These are phyloP conservation scores for Paracentrotus lividus DNA, from an alignment of 53 echinoderm and acorn worm species.

Conservation along the genomic window DNA sequence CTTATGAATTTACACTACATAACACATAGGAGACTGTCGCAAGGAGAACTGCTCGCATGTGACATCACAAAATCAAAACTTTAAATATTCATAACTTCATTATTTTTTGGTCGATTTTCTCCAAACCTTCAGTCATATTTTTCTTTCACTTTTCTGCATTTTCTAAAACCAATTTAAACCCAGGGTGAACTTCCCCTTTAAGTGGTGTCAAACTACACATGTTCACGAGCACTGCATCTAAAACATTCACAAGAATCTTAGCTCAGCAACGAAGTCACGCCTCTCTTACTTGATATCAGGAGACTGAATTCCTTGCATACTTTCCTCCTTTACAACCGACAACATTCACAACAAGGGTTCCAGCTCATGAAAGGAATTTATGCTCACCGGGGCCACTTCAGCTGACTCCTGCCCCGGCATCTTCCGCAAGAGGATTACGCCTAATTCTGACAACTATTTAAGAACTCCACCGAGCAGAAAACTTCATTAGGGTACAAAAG, in stretches of 20 bases:
- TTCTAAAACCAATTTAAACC: too few relatives aligned
- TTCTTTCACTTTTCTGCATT: too few relatives aligned
- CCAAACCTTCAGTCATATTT: too few relatives aligned
- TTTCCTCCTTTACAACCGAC: not conserved
- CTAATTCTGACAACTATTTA: constrained; percentile 36
- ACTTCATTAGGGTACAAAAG: not conserved
- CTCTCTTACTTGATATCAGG: not conserved
- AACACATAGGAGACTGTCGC: too few relatives aligned
- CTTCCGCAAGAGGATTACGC: not conserved
- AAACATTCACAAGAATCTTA: not conserved
- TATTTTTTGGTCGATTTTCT: too few relatives aligned
- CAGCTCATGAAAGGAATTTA: not conserved
- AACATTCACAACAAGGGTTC: not conserved
- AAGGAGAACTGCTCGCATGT: too few relatives aligned
- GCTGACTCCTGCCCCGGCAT: not conserved
- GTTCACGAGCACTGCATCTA: not conserved
- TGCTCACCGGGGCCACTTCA: constrained; percentile 7
- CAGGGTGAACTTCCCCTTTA: too few relatives aligned
- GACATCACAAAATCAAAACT: too few relatives aligned
- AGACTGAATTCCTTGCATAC: not conserved
- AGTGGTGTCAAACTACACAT: too few relatives aligned
- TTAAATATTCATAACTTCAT: too few relatives aligned
- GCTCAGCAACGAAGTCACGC: not conserved
- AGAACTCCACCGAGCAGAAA: constrained; percentile 4
- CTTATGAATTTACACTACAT: too few relatives aligned